phyloP scores from a whole-genome alignment of 1,140 invertebrate species.

The Brachionus plicatilis region DNA sequence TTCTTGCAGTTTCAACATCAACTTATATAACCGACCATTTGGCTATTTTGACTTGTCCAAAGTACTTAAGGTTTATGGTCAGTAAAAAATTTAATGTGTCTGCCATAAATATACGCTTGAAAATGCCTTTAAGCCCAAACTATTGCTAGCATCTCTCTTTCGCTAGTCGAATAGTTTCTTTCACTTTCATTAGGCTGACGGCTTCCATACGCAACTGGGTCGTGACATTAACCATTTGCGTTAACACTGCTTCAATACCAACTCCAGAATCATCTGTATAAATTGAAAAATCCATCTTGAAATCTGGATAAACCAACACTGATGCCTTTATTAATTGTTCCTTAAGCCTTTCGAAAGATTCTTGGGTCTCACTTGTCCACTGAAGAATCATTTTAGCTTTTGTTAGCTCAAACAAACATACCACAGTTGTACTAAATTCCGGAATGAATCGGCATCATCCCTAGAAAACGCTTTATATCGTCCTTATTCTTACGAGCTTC shows the following conservation, averaged over 20 bases:
- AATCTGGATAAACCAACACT: constrained; percentile 38
- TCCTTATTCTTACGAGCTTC: constrained; percentile 36
- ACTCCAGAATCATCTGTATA: constrained; percentile 44
- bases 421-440: constrained; percentile 41
- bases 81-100: constrained; percentile 43
- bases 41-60: neutral
- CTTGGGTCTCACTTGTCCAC: constrained; percentile 38
- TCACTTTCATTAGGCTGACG: constrained; percentile 41
- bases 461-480: constrained; percentile 44
- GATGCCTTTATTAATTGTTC: constrained; percentile 28
- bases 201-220: constrained; percentile 44
- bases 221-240: constrained; percentile 44
- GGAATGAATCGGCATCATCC: constrained; percentile 45
- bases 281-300: constrained; percentile 35
- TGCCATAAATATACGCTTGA: constrained; percentile 44
- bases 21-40: neutral
- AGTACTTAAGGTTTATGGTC: constrained; percentile 44
- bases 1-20: neutral
- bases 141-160: constrained; percentile 45
- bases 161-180: constrained; percentile 44
- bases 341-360: constrained; percentile 41
- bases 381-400: constrained; percentile 31
- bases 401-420: constrained; percentile 37
- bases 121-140: constrained; percentile 44
- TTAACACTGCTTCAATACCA: constrained; percentile 40